Percentiles rank a stretch among this genome's conserved stretches.
phyloP scores from a whole-genome alignment of 2,888 invertebrate species.

The Eustalomyia histrio region DNA sequence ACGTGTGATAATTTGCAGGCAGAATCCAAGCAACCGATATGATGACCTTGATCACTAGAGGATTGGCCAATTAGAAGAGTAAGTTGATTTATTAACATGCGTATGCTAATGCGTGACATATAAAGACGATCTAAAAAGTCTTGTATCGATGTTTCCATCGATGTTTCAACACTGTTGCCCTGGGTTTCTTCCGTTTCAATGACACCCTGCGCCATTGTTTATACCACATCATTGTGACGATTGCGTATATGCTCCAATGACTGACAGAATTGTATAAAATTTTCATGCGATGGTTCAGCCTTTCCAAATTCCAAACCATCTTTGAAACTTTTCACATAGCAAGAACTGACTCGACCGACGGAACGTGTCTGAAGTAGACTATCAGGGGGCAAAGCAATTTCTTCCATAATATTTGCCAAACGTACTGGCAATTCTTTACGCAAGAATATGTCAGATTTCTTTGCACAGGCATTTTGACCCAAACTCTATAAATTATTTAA shows the following conservation, averaged over 20 bases:
- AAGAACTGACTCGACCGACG: conserved; percentile 94
- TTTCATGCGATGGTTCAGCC: conserved; percentile 84
- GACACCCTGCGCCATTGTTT: conserved; percentile 99
- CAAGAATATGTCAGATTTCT: conserved; percentile 95
- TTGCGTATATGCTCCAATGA: conserved; percentile 95
- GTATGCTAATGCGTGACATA: conserved; percentile 98
- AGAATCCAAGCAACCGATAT: conserved; percentile 98
- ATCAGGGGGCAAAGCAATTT: conserved; percentile 96
- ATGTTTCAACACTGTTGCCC: conserved; percentile 86
- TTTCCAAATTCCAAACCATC: conserved; percentile 97
- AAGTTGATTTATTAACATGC: conserved; percentile 99
- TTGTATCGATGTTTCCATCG: conserved; percentile 95
- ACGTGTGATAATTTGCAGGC: conserved; percentile 94
- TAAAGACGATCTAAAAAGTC: conserved; percentile 99
- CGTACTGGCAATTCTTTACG: conserved; percentile 98
- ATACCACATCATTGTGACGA: conserved; percentile 97
- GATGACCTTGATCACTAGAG: conserved; percentile 82
- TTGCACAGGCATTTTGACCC: conserved; percentile 94
- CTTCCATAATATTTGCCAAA: conserved; percentile 99
- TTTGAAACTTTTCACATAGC: conserved; percentile 96
- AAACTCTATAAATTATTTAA: conserved; percentile 95
- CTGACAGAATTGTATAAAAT: conserved; percentile 89
- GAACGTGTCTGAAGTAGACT: conserved; percentile 95
- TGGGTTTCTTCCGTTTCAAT: conserved; percentile 96
- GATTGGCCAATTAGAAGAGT: conserved; percentile 89